phyloP scores from a whole-genome alignment of 2,888 invertebrate species.

The Polyploca ridens region DNA sequence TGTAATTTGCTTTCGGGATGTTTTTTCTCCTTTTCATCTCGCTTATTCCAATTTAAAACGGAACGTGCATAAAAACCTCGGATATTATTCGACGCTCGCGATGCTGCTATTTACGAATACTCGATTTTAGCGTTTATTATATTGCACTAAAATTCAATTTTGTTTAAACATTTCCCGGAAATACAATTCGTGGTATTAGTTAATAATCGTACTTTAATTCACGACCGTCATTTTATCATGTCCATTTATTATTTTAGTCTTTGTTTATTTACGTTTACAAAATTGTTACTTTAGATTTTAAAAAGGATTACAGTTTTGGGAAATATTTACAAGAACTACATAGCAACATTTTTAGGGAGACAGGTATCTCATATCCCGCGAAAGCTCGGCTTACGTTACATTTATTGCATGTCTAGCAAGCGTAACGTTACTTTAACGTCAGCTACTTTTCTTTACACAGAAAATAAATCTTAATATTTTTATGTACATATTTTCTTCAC shows the following conservation, averaged over 20 bases:
- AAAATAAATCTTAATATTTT: neutral
- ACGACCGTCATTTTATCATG: slow-evolving; percentile 7
- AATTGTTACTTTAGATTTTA: neutral
- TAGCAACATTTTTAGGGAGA: slow-evolving; percentile 22
- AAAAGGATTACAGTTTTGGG: neutral
- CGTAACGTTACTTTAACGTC: slow-evolving; percentile 19
- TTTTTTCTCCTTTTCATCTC: slow-evolving; percentile 60
- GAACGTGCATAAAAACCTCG: slow-evolving; percentile 57
- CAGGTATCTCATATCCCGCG: slow-evolving; percentile 30
- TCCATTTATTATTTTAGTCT: neutral
- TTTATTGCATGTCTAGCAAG: slow-evolving; percentile 28
- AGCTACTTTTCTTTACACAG: neutral
- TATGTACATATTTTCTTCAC: neutral
- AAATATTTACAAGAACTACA: neutral
- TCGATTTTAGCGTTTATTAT: slow-evolving; percentile 31
- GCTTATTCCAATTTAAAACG: slow-evolving; percentile 69
- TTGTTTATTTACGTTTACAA: neutral
- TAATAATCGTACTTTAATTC: slow-evolving; percentile 11
- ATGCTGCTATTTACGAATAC: slow-evolving; percentile 17
- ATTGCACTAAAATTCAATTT: slow-evolving; percentile 33
- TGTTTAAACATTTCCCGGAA: slow-evolving; percentile 5
- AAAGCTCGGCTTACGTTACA: slow-evolving; percentile 31
- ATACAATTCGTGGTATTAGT: slow-evolving; percentile 13
- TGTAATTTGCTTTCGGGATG: slow-evolving; percentile 68
- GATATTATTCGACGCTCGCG: slow-evolving; percentile 42